Conservation (phyloP, 2,888 invertebrate species). For the Spodoptera exigua region DNA sequence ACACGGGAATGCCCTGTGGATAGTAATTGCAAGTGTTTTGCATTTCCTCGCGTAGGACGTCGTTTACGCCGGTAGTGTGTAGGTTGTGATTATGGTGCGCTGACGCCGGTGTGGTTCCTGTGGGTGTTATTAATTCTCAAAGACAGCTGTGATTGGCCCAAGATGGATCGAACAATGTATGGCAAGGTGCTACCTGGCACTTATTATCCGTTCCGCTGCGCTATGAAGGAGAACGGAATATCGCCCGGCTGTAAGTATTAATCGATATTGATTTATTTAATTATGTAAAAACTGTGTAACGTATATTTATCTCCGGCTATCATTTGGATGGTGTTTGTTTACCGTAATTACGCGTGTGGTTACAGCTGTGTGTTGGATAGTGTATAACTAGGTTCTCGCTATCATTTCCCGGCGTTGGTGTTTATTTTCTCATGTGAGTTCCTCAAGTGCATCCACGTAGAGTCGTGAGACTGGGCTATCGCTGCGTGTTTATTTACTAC, state of each 20-base stretch:
- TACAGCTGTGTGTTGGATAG: constrained; percentile 47
- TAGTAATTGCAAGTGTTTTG: constrained; percentile 65
- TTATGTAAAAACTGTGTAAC: constrained; percentile 37
- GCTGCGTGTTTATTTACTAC: constrained; percentile 67
- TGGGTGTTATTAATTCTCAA: constrained; percentile 83
- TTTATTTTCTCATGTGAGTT: constrained; percentile 74
- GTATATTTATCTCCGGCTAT: constrained; percentile 32
- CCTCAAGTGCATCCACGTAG: constrained; percentile 68
- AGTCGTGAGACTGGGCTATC: constrained; percentile 46
- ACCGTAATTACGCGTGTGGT: constrained; percentile 37
- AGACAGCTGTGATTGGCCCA: constrained; percentile 81
- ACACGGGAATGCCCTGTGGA: constrained; percentile 23
- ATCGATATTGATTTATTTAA: constrained; percentile 58
- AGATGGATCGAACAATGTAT: constrained; percentile 97
- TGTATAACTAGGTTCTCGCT: constrained; percentile 52
- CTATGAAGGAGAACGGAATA: constrained; percentile 94
- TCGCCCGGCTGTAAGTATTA: constrained; percentile 95
- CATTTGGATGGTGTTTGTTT: constrained; percentile 43
- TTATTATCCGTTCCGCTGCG: constrained; percentile 95
- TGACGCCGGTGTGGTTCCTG: constrained; percentile 77
- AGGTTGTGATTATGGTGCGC: constrained; percentile 86
- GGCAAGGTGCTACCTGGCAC: constrained; percentile 95
- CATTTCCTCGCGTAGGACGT: constrained; percentile 72
- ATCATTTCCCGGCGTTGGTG: constrained; percentile 66
- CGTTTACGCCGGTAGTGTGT: constrained; percentile 74